These are phyloP conservation scores for Doryteuthis pealeii DNA, from an alignment of 1,140 invertebrate genomes.

Conservation along the genomic window DNA sequence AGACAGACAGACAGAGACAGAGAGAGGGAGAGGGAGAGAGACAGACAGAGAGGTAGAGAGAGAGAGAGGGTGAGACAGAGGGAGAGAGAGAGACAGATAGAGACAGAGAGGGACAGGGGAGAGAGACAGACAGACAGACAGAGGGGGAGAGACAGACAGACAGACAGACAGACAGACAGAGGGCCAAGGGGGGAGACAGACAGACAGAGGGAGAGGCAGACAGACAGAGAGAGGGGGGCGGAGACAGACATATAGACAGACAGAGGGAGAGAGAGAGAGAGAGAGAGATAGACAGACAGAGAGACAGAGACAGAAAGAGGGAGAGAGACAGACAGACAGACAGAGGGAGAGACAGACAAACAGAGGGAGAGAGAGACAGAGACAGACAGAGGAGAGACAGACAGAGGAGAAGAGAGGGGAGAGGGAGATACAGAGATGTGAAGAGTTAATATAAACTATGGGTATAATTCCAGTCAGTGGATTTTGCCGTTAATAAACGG, in stretches of 20 bases:
- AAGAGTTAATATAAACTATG: too few species aligned
- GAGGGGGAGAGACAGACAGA: neutral
- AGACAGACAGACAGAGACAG: neutral
- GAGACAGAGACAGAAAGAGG: neutral
- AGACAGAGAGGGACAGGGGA: neutral
- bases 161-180: neutral
- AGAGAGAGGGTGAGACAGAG: neutral
- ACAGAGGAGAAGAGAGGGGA: too few species aligned
- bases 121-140: neutral
- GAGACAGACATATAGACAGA: too few species aligned
- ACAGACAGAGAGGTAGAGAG: neutral
- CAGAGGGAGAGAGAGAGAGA: conserved; percentile 1
- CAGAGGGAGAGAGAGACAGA: neutral
- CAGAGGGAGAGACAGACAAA: neutral
- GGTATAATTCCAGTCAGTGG: too few species aligned
- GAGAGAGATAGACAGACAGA: neutral
- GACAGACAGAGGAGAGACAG: too few species aligned
- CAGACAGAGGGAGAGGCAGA: too few species aligned
- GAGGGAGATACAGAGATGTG: too few species aligned
- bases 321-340: neutral
- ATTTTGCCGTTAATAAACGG: too few species aligned
- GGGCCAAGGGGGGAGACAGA: too few species aligned
- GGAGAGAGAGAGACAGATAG: neutral
- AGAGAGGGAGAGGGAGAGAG: neutral
- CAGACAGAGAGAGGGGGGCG: too few species aligned